These are phyloP conservation scores for Marronus borbonicus DNA, from an alignment of 2,888 invertebrate genomes.

Conservation along the genomic window DNA sequence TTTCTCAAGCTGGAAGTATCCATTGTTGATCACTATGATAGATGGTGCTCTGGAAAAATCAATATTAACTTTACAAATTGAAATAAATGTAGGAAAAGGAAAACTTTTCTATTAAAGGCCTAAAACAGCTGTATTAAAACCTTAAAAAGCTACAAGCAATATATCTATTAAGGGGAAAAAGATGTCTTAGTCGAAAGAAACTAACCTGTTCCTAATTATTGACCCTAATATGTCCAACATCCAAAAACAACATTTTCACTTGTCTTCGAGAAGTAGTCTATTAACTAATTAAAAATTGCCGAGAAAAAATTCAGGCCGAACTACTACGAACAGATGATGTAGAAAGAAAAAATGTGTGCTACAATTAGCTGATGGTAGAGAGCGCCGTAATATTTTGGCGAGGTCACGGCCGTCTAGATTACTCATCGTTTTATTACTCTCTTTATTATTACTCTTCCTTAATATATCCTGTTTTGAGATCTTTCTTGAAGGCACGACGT, in stretches of 20 bases:
- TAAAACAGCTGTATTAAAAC: no score
- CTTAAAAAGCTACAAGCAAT: no score
- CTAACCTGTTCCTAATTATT: not conserved
- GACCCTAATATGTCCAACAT: not conserved
- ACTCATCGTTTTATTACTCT: no score
- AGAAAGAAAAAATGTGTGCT: conserved; percentile 6
- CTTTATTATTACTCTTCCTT: not conserved
- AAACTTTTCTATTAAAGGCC: no score
- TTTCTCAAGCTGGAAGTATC: no score
- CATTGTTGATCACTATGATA: no score
- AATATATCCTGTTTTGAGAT: not conserved
- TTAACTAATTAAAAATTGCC: conserved; percentile 4
- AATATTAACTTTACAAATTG: no score
- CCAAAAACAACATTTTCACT: conserved; percentile 14
- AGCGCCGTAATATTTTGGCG: conserved; percentile 32
- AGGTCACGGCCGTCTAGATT: conserved; percentile 38
- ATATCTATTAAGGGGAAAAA: not conserved
- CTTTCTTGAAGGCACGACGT: not conserved
- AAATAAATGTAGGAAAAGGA: no score
- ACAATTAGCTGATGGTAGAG: conserved; percentile 9
- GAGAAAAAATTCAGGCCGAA: conserved; percentile 7
- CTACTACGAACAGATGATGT: conserved; percentile 11
- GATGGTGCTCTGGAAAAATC: no score
- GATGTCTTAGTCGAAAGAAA: not conserved
- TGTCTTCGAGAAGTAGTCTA: not conserved